Base-by-base conservation (phyloP, 2,888 invertebrate genomes). In the Psylliodes chrysocephalus region DNA sequence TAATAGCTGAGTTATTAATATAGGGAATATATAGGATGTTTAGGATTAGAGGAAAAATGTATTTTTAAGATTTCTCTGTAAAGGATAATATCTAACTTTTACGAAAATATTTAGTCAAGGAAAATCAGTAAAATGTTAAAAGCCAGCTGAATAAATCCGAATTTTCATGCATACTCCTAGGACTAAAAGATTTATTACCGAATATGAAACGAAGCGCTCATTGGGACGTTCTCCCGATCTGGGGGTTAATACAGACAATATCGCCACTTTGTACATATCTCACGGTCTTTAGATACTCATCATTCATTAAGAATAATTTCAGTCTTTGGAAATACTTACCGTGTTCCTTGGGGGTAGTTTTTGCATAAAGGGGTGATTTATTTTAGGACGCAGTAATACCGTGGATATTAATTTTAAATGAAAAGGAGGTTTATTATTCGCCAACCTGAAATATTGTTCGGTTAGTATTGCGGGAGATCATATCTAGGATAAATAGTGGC, bases 261-360 rank as follows among this genome's bases (percentile, higher is more conserved):
- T 42, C 42, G 18, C 42, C 42, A 42, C 18, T 42, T 42, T 42
- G 42, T 42, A 42, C 17, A 18, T 42, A 25, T 49, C 49, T 49
- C 49, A 49, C 49, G 49, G 49, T 49, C 15, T 49, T 49, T 49
- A 49, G 28, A 28, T 28, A 49, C 19, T 47, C 47, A 47, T 47
- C 47, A 47, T 47, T 47, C 25, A 47, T 28, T 25, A 42, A 14
- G 18, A 42, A 42, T 42, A 18, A 18, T 18, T 42, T 18, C 2
- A 18, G 8, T 18, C 42, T 40, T 5, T 8, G 8, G 1, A 42
- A 14, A 38, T 38, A 38, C 14, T 38, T 15, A 38, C 14, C 10
- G 14, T 38, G 14, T 15, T 38, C 42, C 42, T 42, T 15, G 10
- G 18, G 12, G 18, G 42, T 17, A 17, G 42, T 42, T 42, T 42